Percentiles rank a stretch among this genome's conserved stretches.
These are phyloP conservation scores for Capitulum mitella DNA, from an alignment of 2,888 invertebrate species.

Conservation along the genomic window DNA sequence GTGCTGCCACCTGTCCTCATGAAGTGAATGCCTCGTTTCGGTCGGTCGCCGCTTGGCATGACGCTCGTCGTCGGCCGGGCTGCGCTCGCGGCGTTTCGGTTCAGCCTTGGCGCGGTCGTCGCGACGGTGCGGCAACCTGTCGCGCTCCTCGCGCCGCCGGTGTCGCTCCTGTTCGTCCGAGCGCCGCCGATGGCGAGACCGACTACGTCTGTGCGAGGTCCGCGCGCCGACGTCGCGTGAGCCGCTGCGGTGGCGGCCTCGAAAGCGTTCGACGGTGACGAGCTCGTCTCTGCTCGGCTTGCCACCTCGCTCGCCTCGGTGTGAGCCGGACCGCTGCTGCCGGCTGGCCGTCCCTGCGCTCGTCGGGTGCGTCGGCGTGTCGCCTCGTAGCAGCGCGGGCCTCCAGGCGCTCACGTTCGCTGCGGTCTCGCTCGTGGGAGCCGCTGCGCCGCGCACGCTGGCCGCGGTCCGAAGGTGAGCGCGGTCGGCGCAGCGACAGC, in stretches of 20 bases:
- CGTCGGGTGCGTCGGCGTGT: not conserved
- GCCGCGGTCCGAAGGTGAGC: not conserved
- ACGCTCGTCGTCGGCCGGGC: not conserved
- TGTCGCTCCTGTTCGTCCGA: not conserved
- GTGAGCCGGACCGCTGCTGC: not conserved
- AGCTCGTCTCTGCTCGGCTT: not conserved
- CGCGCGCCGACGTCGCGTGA: not conserved
- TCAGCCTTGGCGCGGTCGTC: not conserved
- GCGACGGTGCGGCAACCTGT: not conserved
- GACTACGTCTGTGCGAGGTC: not conserved
- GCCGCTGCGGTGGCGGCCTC: not conserved
- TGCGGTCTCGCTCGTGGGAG: not conserved
- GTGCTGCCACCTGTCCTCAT: not conserved
- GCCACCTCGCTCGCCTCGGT: not conserved
- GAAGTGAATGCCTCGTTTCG: constrained; percentile 18
- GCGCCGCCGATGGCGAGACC: not conserved
- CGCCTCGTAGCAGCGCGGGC: too few species aligned
- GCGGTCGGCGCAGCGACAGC: not conserved
- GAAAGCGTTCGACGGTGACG: not conserved
- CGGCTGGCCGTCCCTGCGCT: not conserved
- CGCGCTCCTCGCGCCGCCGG: not conserved
- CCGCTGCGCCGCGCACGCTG: not conserved
- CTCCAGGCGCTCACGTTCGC: too few species aligned
- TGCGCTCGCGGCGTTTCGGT: not conserved
- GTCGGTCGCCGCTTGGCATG: constrained; percentile 9